Conservation (phyloP, 2,113 vertebrate genomes). For the Corapipo altera region DNA sequence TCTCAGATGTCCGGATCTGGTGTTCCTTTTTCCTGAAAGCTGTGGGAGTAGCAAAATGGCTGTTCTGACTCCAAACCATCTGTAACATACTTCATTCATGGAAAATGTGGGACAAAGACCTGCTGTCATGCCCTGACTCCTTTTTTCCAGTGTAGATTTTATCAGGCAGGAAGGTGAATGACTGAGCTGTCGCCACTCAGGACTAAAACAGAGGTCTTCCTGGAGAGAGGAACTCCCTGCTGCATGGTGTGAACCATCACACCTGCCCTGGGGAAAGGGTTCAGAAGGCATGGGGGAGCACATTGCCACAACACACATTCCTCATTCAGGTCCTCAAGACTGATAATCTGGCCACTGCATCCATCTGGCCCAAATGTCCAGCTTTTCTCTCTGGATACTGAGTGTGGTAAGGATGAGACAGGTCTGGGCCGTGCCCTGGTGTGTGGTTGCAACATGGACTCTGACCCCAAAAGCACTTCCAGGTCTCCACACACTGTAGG, state of each 20-base stretch:
- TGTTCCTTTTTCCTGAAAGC: neutral
- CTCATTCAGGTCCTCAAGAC: neutral
- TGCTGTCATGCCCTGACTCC: neutral
- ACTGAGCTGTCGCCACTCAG: neutral
- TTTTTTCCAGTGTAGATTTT: neutral
- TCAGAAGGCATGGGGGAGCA: neutral
- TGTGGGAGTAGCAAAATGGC: neutral
- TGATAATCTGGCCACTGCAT: neutral
- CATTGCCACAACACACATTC: neutral
- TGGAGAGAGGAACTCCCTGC: neutral
- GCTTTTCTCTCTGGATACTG: neutral
- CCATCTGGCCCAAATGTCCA: neutral
- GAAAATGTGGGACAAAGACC: neutral
- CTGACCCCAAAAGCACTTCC: neutral
- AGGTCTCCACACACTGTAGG: neutral
- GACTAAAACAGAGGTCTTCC: neutral
- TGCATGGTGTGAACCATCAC: neutral
- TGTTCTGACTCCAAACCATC: neutral
- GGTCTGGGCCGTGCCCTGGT: fast-evolving
- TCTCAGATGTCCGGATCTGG: neutral
- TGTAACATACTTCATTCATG: neutral
- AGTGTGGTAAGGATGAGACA: neutral
- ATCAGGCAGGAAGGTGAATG: neutral
- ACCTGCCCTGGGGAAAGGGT: neutral
- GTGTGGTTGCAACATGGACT: neutral